Percentiles rank a stretch among this genome's conserved stretches.
phyloP scores from a whole-genome alignment of 2,888 invertebrate species.

The Melipona bicolor region DNA sequence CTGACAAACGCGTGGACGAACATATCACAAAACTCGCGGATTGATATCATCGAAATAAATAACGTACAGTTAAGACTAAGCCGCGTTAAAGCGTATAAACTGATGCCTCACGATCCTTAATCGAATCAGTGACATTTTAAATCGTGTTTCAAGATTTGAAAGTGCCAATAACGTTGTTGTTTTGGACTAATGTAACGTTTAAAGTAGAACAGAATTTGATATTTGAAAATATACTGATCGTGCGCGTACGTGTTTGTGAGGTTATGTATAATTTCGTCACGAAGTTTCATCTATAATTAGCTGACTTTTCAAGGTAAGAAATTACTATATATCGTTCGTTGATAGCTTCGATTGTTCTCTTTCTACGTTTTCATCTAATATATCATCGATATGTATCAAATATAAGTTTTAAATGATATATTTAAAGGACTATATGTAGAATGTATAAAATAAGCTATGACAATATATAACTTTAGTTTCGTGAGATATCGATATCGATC shows the following conservation, averaged over 20 bases:
- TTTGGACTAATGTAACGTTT: too few relatives aligned
- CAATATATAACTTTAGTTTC: too few relatives aligned
- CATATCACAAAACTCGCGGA: not conserved
- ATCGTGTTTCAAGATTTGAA: not conserved
- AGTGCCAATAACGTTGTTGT: not conserved
- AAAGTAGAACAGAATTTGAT: not conserved
- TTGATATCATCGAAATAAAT: not conserved
- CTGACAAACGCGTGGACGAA: not conserved
- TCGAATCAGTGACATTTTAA: not conserved
- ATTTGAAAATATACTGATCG: not conserved
- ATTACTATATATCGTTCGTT: not conserved
- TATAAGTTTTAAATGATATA: too few relatives aligned
- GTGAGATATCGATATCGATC: too few relatives aligned
- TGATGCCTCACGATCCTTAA: not conserved
- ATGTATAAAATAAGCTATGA: too few relatives aligned
- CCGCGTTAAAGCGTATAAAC: not conserved
- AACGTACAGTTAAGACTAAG: not conserved
- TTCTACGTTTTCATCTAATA: not conserved
- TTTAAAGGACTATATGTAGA: too few relatives aligned
- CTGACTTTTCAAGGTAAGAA: not conserved
- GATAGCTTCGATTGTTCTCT: not conserved
- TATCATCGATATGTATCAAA: too few relatives aligned
- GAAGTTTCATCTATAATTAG: not conserved
- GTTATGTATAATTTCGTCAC: not conserved
- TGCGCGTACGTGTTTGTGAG: not conserved